Base-by-base conservation (phyloP, 2,797 vertebrate genomes). In the Saxicola maurus region DNA sequence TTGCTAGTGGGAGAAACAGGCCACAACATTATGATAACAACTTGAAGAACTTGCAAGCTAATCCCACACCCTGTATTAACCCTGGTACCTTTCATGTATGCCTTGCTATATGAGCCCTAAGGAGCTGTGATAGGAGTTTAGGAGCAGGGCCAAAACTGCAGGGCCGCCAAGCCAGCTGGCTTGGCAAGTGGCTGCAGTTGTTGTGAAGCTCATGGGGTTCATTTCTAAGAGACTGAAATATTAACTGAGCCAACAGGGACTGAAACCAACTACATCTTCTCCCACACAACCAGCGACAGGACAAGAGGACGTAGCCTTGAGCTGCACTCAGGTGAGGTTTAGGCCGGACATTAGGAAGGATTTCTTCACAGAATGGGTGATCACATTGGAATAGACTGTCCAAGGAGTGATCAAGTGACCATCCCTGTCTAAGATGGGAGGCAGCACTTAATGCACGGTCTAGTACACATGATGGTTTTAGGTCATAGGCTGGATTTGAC, bases 71-170 rank as follows among this genome's bases (percentile, higher is more conserved):
- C 11, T 2, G 2, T 21, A 23, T 4, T 20, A 60, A 13, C 5
- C 5, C 15, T 0, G 3, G 16, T 7, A 21, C 3, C 3, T 10
- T n/a, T 14, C 27, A 13, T 7, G 8, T 0, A 4, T 37, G 40
- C 27, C 38, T 46, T 17, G 7, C 30, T 18, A 8, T 0, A 1
- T 7, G 72, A 51, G 27, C n/a, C 45, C 21, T 5, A 2, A 17
- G 10, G 23, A 25, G 18, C 1, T 35, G 24, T 3, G 16, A 13
- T 8, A 17, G 5, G 9, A 40, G 25, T 0, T 60, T 7, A 43
- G 24, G 13, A 38, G 15, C 68, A 6, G 6, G 2, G 4, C 28
- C 38, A 15, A 4, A 43, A 30, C 11, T 0, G 1, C n/a, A 13
- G 21, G 9, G 37, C 28, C 40, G 24, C 18, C 17, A 17, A 17